Percentiles rank a stretch among this genome's conserved stretches.
Evolutionary conservation across 1,140 invertebrate genomes (phyloP).

Genomic region (Aricia agestis): DNA sequence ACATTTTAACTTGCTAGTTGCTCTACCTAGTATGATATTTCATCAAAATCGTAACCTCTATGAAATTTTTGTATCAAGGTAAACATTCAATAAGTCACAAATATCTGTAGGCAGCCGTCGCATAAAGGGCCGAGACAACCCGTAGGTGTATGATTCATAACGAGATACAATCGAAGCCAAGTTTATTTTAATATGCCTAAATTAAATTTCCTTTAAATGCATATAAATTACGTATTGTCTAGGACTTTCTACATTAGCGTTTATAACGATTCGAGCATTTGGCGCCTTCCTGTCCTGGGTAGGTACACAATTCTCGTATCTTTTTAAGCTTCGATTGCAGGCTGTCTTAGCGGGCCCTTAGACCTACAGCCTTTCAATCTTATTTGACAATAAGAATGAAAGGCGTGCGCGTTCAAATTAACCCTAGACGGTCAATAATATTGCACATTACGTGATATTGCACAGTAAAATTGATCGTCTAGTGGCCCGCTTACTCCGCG

Average conservation of each 20-base stretch:
- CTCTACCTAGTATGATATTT: not conserved
- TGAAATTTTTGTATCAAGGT: not conserved
- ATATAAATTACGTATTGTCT: not conserved
- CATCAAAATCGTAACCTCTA: not conserved
- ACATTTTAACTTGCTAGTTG: too few relatives aligned
- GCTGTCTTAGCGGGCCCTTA: too few relatives aligned
- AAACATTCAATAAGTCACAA: constrained; percentile 8
- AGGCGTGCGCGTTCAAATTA: too few relatives aligned
- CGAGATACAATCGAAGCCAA: constrained; percentile 1
- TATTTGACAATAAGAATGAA: too few relatives aligned
- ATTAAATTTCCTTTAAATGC: constrained; percentile 11
- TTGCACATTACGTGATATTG: too few relatives aligned
- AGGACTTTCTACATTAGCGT: not conserved
- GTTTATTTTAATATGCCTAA: constrained; percentile 6
- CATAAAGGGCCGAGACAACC: not conserved
- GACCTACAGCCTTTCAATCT: too few relatives aligned
- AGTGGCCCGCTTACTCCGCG: too few relatives aligned
- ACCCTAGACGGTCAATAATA: too few relatives aligned
- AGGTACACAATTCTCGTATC: too few relatives aligned
- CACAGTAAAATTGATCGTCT: too few relatives aligned
- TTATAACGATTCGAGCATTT: not conserved
- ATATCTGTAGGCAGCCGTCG: constrained; percentile 5
- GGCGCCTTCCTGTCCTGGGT: not conserved
- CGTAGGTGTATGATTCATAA: constrained; percentile 14
- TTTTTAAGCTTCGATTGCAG: too few relatives aligned